A percentile compares a stretch with the other conserved stretches of the same genome.
Evolutionary conservation across 2,797 vertebrate species (phyloP).

Genomic region (Tapera naevia): DNA sequence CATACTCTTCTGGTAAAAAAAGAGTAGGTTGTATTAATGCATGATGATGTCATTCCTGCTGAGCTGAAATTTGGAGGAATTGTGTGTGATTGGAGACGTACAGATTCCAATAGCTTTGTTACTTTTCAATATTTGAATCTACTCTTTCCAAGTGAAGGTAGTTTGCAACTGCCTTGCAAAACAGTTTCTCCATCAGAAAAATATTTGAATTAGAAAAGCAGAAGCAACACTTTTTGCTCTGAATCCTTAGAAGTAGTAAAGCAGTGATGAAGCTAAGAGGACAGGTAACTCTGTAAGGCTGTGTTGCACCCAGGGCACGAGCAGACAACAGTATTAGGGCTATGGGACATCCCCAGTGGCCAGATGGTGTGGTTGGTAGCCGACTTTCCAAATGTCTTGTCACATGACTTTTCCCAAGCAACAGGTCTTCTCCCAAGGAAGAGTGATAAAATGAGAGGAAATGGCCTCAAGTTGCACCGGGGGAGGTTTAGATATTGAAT

Average conservation of each 20-base stretch:
- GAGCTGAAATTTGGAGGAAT: not conserved
- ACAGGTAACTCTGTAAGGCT: not conserved
- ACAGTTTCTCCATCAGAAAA: not conserved
- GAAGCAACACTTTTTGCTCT: not conserved
- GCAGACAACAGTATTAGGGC: not conserved
- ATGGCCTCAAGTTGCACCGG: too few species aligned
- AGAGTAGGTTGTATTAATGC: not conserved
- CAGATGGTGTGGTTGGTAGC: too few species aligned
- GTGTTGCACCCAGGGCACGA: fast-evolving
- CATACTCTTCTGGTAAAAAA: not conserved
- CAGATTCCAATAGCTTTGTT: not conserved
- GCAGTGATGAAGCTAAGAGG: not conserved
- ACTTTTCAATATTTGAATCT: not conserved
- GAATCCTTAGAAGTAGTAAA: not conserved
- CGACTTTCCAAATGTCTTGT: not conserved
- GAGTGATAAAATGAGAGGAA: too few species aligned
- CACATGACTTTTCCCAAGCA: too few species aligned
- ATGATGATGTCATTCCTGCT: not conserved
- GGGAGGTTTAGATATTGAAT: too few species aligned
- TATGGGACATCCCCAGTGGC: not conserved
- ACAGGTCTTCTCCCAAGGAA: too few species aligned
- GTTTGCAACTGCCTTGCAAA: not conserved
- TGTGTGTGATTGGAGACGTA: not conserved
- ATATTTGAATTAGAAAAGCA: not conserved
- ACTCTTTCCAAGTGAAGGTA: not conserved